Conservation (phyloP, 2,113 vertebrate species). For the Egretta garzetta region DNA sequence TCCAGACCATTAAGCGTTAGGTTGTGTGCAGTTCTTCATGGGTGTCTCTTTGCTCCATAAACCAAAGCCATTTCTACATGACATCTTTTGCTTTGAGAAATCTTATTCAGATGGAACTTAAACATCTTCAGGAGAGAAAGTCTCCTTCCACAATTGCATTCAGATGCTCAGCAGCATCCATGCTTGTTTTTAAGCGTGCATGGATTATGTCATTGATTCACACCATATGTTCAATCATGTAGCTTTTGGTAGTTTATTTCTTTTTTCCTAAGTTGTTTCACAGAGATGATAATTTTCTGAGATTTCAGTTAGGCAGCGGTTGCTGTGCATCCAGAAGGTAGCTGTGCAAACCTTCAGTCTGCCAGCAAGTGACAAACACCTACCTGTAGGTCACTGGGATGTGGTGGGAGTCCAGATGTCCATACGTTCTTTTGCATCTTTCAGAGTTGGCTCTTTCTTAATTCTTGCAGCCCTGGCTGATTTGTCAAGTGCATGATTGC, state of each 20-base stretch:
- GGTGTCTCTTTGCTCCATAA: background rate
- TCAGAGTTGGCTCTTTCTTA: background rate
- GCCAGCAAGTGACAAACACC: background rate
- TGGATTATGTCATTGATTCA: background rate
- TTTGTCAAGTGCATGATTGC: background rate
- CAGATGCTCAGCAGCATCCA: background rate
- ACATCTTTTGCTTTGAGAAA: background rate
- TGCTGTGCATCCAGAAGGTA: rapidly evolving
- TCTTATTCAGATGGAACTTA: background rate
- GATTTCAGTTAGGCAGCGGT: background rate
- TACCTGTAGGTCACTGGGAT: background rate
- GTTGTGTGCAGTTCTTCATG: background rate
- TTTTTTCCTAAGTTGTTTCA: background rate
- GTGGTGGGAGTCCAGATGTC: background rate
- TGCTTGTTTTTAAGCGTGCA: background rate
- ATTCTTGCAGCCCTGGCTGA: background rate
- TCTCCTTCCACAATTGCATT: background rate
- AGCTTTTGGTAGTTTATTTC: background rate
- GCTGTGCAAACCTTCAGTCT: background rate
- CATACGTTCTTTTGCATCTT: background rate
- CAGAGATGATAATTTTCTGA: background rate
- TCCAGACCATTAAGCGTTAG: background rate
- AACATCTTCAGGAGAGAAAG: background rate
- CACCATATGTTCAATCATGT: background rate
- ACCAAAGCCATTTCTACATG: background rate